Conservation (phyloP, 2,888 invertebrate species). For the Agrochola litura region DNA sequence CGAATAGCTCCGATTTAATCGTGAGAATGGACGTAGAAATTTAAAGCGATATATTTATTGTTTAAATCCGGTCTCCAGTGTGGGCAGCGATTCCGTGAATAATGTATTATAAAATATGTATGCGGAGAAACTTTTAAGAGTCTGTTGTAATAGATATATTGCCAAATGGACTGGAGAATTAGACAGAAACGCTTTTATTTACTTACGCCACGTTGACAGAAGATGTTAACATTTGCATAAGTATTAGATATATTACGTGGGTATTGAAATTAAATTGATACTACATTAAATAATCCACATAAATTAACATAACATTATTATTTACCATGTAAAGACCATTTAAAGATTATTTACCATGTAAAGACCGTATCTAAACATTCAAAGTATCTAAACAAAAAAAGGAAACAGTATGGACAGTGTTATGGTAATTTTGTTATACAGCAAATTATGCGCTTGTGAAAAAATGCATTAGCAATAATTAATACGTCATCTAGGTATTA, state of each 20-base stretch:
- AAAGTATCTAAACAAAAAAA: not conserved
- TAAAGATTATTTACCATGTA: too few relatives aligned
- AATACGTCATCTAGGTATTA: conserved; percentile 38
- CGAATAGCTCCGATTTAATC: conserved; percentile 48
- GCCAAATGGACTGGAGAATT: conserved; percentile 40
- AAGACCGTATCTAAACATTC: conserved; percentile 2
- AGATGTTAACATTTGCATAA: conserved; percentile 36
- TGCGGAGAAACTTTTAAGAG: conserved; percentile 53
- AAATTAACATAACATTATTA: conserved; percentile 29
- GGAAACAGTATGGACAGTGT: not conserved
- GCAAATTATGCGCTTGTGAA: conserved; percentile 31
- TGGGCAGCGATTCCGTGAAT: conserved; percentile 55
- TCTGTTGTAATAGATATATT: conserved; percentile 43
- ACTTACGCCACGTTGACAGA: conserved; percentile 19
- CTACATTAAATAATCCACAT: conserved; percentile 10
- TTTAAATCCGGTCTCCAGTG: conserved; percentile 55
- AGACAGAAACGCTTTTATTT: conserved; percentile 41
- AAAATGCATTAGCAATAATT: conserved; percentile 44
- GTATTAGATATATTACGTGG: conserved; percentile 29
- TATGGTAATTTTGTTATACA: conserved; percentile 14
- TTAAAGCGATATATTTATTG: conserved; percentile 57
- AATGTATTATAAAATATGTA: conserved; percentile 58
- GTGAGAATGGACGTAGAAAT: conserved; percentile 55
- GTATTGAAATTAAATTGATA: conserved; percentile 39
- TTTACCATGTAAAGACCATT: not conserved